Percentiles rank a stretch among this genome's conserved stretches.
phyloP scores from a whole-genome alignment of 2,113 vertebrate species.

The Equus quagga region DNA sequence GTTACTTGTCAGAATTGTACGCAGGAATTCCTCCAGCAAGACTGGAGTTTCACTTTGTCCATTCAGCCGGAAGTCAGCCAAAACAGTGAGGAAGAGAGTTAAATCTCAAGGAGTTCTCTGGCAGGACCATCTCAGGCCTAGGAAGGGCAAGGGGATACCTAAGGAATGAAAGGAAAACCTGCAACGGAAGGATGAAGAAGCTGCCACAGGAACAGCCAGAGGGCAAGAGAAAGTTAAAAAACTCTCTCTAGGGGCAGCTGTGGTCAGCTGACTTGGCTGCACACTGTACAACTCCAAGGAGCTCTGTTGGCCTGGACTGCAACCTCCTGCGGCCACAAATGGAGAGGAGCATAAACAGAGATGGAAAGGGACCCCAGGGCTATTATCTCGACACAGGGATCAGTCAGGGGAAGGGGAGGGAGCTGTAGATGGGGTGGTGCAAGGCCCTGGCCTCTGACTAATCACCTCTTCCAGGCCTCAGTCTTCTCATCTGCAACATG shows the following conservation, averaged over 20 bases:
- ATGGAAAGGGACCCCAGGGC: neutral
- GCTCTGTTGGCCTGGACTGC: neutral
- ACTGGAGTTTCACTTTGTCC: slow-evolving; percentile 74
- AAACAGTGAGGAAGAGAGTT: slow-evolving; percentile 71
- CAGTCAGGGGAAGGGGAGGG: neutral
- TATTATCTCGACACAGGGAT: neutral
- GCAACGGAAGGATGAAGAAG: neutral
- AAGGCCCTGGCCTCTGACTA: neutral
- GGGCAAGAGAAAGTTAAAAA: slow-evolving; percentile 55
- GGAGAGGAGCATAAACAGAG: neutral
- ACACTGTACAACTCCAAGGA: neutral
- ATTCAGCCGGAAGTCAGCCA: slow-evolving; percentile 79
- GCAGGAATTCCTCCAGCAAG: slow-evolving; percentile 76
- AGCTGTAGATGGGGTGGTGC: neutral
- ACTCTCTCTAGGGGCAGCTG: neutral
- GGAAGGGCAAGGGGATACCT: slow-evolving; percentile 65
- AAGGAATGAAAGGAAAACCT: slow-evolving; percentile 73
- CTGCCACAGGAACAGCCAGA: slow-evolving; percentile 37
- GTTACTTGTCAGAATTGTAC: slow-evolving; percentile 71
- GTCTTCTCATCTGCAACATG: neutral
- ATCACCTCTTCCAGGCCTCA: neutral
- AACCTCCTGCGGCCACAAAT: neutral
- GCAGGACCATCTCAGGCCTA: slow-evolving; percentile 52
- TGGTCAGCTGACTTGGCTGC: neutral
- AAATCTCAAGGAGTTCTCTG: slow-evolving; percentile 77